Percentiles rank a stretch among this genome's conserved stretches.
Evolutionary conservation across 2,113 vertebrate species (phyloP).

Genomic region (Erinaceus europaeus): DNA sequence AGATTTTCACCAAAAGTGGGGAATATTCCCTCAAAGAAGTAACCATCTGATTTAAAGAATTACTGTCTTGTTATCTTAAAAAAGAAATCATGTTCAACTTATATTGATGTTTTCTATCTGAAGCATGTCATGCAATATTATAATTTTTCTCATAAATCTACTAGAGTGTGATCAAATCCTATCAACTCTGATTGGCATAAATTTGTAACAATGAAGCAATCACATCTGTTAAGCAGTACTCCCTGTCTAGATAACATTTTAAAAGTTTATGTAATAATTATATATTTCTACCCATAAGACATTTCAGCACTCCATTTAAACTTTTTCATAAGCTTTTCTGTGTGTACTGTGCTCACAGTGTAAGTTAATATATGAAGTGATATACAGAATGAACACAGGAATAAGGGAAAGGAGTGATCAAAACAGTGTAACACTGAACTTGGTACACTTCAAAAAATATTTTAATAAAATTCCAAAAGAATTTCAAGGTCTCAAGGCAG

Average conservation of each 20-base stretch:
- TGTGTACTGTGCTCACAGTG: background rate
- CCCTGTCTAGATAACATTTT: constrained; percentile 47
- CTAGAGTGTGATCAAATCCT: constrained; percentile 60
- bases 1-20: constrained; percentile 49
- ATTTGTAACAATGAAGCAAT: constrained; percentile 62
- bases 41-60: constrained; percentile 55
- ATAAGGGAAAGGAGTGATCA: background rate
- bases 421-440: background rate
- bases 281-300: background rate
- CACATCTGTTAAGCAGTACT: constrained; percentile 41
- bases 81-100: constrained; percentile 54
- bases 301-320: background rate
- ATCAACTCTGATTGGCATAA: constrained; percentile 64
- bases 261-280: constrained; percentile 56
- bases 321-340: constrained; percentile 3
- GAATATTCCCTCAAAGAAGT: constrained; percentile 49
- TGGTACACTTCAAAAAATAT: background rate
- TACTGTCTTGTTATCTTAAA: constrained; percentile 63
- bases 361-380: background rate
- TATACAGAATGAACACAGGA: background rate
- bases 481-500: background rate
- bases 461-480: constrained; percentile 15
- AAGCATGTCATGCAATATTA: constrained; percentile 54
- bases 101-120: constrained; percentile 50
- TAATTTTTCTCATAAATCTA: constrained; percentile 68